Base-by-base conservation (phyloP, 2,888 invertebrate species). In the Peribatodes rhomboidaria region DNA sequence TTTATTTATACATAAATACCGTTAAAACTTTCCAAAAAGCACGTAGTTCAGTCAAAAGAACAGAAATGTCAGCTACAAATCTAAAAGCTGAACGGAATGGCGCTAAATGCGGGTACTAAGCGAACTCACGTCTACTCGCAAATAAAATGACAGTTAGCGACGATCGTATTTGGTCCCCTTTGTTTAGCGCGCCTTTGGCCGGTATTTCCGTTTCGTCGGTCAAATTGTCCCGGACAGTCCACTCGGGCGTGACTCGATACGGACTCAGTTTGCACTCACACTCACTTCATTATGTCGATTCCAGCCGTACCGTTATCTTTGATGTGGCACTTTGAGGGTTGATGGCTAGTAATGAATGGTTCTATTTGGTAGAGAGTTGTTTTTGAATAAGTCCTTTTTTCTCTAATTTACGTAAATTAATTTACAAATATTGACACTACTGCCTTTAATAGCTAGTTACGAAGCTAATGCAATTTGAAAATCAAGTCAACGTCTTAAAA, bases 271-370 rank as follows among this genome's bases (percentile, higher is more conserved):
- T 66, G 67, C 69, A 71, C 74, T 86, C 84, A 83, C 84, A 81
- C 79, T 82, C 78, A 80, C 79, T 82, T 86, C 82, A 84, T 85
- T 85, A 84, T 77, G 82, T 82, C 80, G 76, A 81, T 85, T 81
- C 75, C 74, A 6, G 22, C n/a, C 20, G 22, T 8, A 41, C 0
- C 1, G 27, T 42, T 13, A 13, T 11, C 11, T 37, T n/a, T 37
- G 13, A n/a, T 37, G 37, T 2, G n/a, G 13, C 11, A 6, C n/a
- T 37, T 37, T 37, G 37, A n/a, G 37, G 13, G 0, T 3, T 37
- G 37, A n/a, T n/a, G n/a, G 37, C 37, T n/a, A 37, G n/a, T 6
- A 37, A n/a, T n/a, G 13, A 37, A n/a, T 37, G 37, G 6, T 37
- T 37, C 6, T n/a, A 7, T 37, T 0, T 4, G 13, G 11, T 37